phyloP scores from a whole-genome alignment of 2,113 vertebrate species.

The Rhabdornis inornatus region DNA sequence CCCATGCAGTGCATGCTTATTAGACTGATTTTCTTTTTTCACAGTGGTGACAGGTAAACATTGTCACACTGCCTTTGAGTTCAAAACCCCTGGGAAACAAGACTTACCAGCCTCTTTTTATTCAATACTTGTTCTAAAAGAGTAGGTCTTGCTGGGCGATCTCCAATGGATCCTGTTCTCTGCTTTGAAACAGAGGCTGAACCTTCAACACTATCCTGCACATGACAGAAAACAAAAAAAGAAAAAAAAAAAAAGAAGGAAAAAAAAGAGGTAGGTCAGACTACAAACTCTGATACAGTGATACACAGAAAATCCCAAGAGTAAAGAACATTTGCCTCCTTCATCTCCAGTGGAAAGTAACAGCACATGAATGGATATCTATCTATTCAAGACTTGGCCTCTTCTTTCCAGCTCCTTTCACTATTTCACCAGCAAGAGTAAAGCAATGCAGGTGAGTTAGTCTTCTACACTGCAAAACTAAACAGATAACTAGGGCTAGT shows the following conservation, averaged over 20 bases:
- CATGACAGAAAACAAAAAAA: not conserved
- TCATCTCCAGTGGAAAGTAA: not conserved
- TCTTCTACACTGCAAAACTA: not conserved
- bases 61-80: not conserved
- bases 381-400: not conserved
- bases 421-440: not conserved
- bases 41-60: not conserved
- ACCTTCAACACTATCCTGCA: slow-evolving; percentile 86
- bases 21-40: not conserved
- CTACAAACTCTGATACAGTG: not conserved
- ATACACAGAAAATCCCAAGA: not conserved
- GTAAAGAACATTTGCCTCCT: not conserved
- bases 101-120: slow-evolving; percentile 93
- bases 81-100: not conserved
- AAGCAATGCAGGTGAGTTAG: not conserved
- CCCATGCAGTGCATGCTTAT: not conserved
- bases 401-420: not conserved
- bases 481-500: not conserved
- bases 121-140: slow-evolving; percentile 97
- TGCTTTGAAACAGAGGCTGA: slow-evolving; percentile 91
- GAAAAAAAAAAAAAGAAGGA: not conserved
- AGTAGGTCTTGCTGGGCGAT: slow-evolving; percentile 92
- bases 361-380: not conserved
- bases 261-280: not conserved
- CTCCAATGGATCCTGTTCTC: slow-evolving; percentile 85